Evolutionary conservation across 1,140 invertebrate genomes (phyloP), one percentile per base, ranked within the genome.

Genomic region (Microplitis mediator): DNA sequence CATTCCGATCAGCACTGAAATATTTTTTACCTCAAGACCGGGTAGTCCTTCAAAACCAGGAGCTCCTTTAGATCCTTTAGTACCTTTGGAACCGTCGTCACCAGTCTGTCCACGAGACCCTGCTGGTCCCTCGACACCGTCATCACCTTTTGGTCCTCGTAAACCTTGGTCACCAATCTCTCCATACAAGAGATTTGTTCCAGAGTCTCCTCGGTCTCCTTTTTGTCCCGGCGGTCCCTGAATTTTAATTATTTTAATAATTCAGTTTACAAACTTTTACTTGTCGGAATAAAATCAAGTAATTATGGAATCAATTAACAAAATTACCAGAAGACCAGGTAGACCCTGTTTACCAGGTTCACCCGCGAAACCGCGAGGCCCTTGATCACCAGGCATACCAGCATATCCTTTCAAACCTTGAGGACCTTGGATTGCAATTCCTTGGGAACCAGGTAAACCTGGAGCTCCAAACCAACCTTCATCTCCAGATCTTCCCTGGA

Each of bases 11-110:
- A 3, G 36, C 1, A 4, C 5, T 9, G 6, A 39, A 39, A 39
- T 4, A 5, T 8, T 39, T 39, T 6, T 39, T 71, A 86, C 85
- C 74, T 82, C 75, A 69, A 82, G 76, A 23, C 86, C 86, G 50
- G 78, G 58, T 0, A 79, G 60, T 50, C 86, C 86, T 2, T 71
- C 74, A 31, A 77, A 81, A 51, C 85, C 86, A 16, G 81, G 82
- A 2, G 82, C 80, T 65, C 92, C 92, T 73, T 78, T 87, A 9
- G 81, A 77, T 62, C 92, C 91, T 74, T 83, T 90, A 1, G 78
- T 3, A 58, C 91, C 91, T 67, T 83, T 84, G 0, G 76, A 4
- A 4, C 91, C 91, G 65, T 82, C 80, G 4, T 72, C 50, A 35
- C 91, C 90, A 14, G 79, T 45, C 77, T 79, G 79, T 34, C 90